These are phyloP conservation scores for Grallaria varia DNA, from an alignment of 2,113 vertebrate species.

Conservation along the genomic window DNA sequence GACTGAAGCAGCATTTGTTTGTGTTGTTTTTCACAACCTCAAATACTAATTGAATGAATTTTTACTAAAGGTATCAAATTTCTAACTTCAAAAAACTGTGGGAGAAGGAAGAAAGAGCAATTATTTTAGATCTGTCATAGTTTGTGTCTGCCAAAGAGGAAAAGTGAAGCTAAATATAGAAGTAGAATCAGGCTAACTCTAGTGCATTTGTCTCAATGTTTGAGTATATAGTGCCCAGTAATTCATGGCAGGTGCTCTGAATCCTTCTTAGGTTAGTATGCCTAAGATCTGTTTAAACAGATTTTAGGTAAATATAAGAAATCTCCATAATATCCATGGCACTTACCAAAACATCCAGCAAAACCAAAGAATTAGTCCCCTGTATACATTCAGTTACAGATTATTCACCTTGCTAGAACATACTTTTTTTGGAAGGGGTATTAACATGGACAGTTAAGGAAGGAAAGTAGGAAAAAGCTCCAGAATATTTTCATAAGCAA, in stretches of 20 bases:
- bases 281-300: neutral
- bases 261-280: neutral
- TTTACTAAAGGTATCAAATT: neutral
- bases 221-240: neutral
- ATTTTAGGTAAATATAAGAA: neutral
- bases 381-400: neutral
- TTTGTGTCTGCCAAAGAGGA: neutral
- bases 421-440: neutral
- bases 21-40: neutral
- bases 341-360: neutral
- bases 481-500: neutral
- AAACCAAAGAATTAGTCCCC: neutral
- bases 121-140: neutral
- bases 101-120: neutral
- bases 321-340: neutral
- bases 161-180: neutral
- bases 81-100: neutral
- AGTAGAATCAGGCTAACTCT: neutral
- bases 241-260: neutral
- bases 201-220: neutral
- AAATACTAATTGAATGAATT: constrained; percentile 3
- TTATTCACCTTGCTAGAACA: neutral
- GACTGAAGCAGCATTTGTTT: neutral
- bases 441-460: neutral
- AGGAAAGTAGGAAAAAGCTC: neutral